A percentile compares a stretch with the other conserved stretches of the same genome.
Evolutionary conservation across 2,113 vertebrate species (phyloP).

Genomic region (Forbesichthys papilliferus): DNA sequence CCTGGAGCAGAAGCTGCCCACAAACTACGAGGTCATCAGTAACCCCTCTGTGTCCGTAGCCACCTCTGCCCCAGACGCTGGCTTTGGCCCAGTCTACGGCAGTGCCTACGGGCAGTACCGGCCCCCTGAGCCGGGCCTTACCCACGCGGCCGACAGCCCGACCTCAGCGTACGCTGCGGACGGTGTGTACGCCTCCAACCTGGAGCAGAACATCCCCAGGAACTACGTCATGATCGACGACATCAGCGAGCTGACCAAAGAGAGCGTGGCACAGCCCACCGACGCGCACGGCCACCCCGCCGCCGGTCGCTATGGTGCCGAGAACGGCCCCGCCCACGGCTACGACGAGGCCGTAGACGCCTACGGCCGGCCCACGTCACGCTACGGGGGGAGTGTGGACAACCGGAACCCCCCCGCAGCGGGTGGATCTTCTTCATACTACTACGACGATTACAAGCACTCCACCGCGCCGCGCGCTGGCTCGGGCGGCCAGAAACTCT

Average conservation of each 20-base stretch:
- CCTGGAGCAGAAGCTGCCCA: slow-evolving; percentile 93
- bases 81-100: slow-evolving; percentile 75
- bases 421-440: slow-evolving; percentile 78
- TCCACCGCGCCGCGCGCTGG: slow-evolving; percentile 71
- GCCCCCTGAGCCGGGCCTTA: slow-evolving; percentile 75
- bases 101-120: slow-evolving; percentile 85
- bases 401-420: slow-evolving; percentile 64
- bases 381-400: slow-evolving; percentile 64
- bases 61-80: slow-evolving; percentile 80
- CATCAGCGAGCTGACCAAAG: slow-evolving; percentile 97
- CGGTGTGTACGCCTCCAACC: slow-evolving; percentile 88
- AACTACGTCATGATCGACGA: slow-evolving; percentile 99
- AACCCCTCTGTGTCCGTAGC: slow-evolving; percentile 83
- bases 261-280: slow-evolving; percentile 75
- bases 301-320: slow-evolving; percentile 78
- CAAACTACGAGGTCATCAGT: slow-evolving; percentile 93
- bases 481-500: slow-evolving; percentile 84
- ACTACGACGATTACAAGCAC: slow-evolving; percentile 90
- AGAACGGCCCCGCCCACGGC: slow-evolving; percentile 77
- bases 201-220: slow-evolving; percentile 95
- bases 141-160: slow-evolving; percentile 81
- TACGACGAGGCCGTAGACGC: slow-evolving; percentile 84
- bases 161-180: slow-evolving; percentile 85
- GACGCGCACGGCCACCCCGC: slow-evolving; percentile 73
- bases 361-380: slow-evolving; percentile 78